Evolutionary conservation across 2,113 vertebrate species (phyloP).

Genomic region (Eupsittula cactorum): DNA sequence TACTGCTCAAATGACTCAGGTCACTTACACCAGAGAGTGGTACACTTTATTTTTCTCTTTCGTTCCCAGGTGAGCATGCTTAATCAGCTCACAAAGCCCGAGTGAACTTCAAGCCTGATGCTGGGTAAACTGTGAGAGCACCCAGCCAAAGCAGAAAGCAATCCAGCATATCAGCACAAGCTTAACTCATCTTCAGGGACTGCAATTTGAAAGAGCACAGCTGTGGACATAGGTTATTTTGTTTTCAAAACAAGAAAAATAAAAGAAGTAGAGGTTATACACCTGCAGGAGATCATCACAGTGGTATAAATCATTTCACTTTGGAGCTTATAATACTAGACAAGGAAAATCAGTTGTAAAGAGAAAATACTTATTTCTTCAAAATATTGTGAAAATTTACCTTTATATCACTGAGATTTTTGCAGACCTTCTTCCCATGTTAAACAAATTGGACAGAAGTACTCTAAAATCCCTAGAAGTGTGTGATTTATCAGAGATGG

Average conservation of each 20-base stretch:
- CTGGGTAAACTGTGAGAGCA: neutral
- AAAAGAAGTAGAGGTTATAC: neutral
- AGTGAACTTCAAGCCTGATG: neutral
- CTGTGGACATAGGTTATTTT: neutral
- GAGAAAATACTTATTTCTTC: neutral
- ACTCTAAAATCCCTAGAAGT: neutral
- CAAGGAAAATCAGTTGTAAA: neutral
- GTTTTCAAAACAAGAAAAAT: neutral
- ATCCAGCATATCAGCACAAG: neutral
- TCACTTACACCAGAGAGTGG: neutral
- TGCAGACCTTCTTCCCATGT: neutral
- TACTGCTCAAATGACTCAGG: neutral
- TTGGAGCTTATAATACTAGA: neutral
- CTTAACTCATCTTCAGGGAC: neutral
- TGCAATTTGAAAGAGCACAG: neutral
- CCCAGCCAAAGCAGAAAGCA: neutral
- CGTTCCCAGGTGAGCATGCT: neutral
- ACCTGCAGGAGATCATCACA: neutral
- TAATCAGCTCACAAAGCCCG: neutral
- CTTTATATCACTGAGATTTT: neutral
- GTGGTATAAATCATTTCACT: neutral
- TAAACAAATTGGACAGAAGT: neutral
- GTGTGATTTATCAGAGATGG: neutral
- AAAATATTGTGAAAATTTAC: neutral
- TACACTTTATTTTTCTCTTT: neutral